Base-by-base conservation (phyloP, 2,797 vertebrate genomes). In the Limosa lapponica region DNA sequence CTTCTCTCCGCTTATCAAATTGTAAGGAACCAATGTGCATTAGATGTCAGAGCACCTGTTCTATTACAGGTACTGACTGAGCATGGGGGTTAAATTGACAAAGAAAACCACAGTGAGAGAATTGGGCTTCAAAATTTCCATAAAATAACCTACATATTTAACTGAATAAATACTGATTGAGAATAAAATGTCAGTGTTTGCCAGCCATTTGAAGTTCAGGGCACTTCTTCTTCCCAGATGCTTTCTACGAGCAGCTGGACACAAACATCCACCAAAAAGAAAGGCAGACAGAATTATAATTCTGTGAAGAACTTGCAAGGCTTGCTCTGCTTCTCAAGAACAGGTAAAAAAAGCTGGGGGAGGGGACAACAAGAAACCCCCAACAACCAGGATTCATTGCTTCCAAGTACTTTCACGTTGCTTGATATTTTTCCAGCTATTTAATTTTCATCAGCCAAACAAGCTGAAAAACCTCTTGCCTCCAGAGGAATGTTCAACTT, bases 171-270 rank as follows among this genome's bases (percentile, higher is more conserved):
- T 49, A 59, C 17, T 15, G 17, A 82, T 6, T 51, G 41, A 73
- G 28, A 30, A 52, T 18, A 81, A 93, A 96, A 91, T 67, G 57
- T 71, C 34, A 90, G 19, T 92, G 81, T 94, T 65, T 89, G 44
- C 24, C 57, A 85, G 22, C 36, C 7, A 80, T 91, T 91, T 93
- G 78, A 94, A 93, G 71, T 54, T 65, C 30, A 14, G 69, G 32
- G 61, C 55, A 82, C n/a, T 86, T 79, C 54, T 52, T 48, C 24
- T 91, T 94, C 23, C 67, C 88, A 95, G 67, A 78, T 92, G 64
- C 58, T 96, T 96, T 84, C 55, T 82, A 57, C 39, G 69, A 85
- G 83, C 69, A 91, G 13, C 32, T 72, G n/a, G 39, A 39, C 5
- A 48, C 41, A 92, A 84, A 41, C 2, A 48, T 43, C 23, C 58